These are phyloP conservation scores for Girardinichthys multiradiatus DNA, from an alignment of 2,113 vertebrate genomes.

Conservation along the genomic window DNA sequence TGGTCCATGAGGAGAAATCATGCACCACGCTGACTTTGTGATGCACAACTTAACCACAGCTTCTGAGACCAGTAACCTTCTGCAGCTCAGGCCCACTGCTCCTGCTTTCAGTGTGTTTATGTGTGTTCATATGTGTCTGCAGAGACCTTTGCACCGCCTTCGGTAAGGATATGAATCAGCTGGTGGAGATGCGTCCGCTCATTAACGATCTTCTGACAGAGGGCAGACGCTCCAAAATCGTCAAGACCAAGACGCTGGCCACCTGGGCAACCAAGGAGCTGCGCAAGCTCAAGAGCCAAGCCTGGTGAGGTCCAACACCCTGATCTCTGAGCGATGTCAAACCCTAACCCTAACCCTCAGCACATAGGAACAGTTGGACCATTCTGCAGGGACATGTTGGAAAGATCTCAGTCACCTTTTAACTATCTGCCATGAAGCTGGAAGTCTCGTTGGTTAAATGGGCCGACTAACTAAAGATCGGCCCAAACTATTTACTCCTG, in stretches of 20 bases:
- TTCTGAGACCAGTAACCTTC: constrained; percentile 23
- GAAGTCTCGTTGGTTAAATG: too few relatives aligned
- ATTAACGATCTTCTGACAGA: constrained; percentile 97
- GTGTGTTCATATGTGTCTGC: background rate
- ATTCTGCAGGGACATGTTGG: too few relatives aligned
- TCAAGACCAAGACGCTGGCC: constrained; percentile 96
- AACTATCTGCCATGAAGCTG: too few relatives aligned
- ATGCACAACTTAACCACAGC: constrained; percentile 7
- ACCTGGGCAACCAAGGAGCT: constrained; percentile 99
- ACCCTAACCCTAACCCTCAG: too few relatives aligned
- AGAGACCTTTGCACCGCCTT: constrained; percentile 97
- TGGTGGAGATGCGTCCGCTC: constrained; percentile 95
- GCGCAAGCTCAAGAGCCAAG: constrained; percentile 97
- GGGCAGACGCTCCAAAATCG: constrained; percentile 94
- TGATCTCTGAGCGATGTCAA: too few relatives aligned
- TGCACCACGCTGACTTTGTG: constrained; percentile 52
- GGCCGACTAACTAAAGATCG: too few relatives aligned
- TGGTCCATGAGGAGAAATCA: constrained; percentile 38
- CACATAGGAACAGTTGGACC: too few relatives aligned
- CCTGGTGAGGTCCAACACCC: constrained; percentile 83
- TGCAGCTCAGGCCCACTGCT: background rate
- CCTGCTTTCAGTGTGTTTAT: too few relatives aligned
- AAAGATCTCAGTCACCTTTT: too few relatives aligned
- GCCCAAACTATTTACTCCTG: too few relatives aligned
- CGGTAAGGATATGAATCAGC: constrained; percentile 96